These are phyloP conservation scores for Apodemus sylvaticus DNA, from an alignment of 2,113 vertebrate species.

Conservation along the genomic window DNA sequence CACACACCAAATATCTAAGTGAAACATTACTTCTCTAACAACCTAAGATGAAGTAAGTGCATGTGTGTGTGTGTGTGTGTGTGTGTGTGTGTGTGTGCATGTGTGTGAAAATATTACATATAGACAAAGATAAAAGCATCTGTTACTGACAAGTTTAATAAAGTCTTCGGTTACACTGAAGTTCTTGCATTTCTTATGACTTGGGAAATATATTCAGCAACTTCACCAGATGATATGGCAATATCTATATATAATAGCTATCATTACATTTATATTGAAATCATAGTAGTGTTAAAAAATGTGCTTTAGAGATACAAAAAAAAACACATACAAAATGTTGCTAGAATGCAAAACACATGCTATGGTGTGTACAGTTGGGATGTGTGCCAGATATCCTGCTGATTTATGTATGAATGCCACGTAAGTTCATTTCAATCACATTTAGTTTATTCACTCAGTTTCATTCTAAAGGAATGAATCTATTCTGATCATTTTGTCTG, in stretches of 20 bases:
- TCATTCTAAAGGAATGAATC: constrained; percentile 87
- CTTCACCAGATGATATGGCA: background rate
- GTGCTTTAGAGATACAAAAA: background rate
- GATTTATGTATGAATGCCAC: constrained; percentile 78
- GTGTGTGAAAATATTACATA: background rate
- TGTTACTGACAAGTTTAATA: background rate
- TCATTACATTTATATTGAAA: background rate
- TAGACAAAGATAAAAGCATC: background rate
- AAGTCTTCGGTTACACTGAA: background rate
- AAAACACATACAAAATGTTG: background rate
- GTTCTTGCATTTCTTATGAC: background rate
- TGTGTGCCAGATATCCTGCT: constrained; percentile 36
- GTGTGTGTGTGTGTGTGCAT: background rate
- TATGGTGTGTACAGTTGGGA: background rate
- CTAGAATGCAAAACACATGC: background rate
- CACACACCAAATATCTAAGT: background rate
- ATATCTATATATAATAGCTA: background rate
- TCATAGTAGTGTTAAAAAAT: background rate
- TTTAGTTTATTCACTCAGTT: constrained; percentile 86
- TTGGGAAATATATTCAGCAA: background rate
- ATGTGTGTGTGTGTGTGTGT: background rate
- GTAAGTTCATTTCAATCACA: constrained; percentile 87
- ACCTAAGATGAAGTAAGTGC: background rate
- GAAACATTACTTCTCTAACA: background rate
- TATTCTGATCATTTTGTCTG: constrained; percentile 87